Base-by-base conservation (phyloP, 35 echinoderm and acorn worm genomes). In the Acanthaster planci region DNA sequence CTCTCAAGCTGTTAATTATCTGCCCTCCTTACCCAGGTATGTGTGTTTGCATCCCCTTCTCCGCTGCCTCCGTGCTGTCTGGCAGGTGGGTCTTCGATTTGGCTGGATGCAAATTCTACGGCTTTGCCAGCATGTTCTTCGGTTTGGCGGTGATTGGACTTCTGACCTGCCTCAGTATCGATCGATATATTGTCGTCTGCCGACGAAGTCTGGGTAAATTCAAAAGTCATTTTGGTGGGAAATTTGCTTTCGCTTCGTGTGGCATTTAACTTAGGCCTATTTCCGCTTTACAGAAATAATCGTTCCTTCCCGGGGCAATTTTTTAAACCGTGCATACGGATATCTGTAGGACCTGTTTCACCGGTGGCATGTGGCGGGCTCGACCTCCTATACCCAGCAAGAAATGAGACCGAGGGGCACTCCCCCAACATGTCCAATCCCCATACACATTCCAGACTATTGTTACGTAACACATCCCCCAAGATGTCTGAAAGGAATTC, bases 101-200 rank as follows among this genome's bases (percentile, higher is more conserved):
- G 37, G 77, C 52, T 42, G 94, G 94, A 10, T 97, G 94, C 68
- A 85, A 84, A 12, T 92, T 88, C 76, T 92, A 97, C 79, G 94
- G 94, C 8, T 97, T 97, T 52, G 59, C 90, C 21, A 80, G 86
- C 16, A 92, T 92, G 86, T 89, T 92, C 36, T 85, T 81, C 75
- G 94, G 94, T 26, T 39, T 97, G 36, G 76, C 90, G 32, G 67
- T 89, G 54, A 92, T 97, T 52, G 94, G 94, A 3, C 87, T 85
- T 40, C 91, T 92, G 5, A 84, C 90, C 16, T 56, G 85, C 5
- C 57, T 95, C 26, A 85, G 77, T 17, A 64, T 91, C 29, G 90
- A 89, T 38, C 67, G 93, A 31, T 95, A 95, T 40, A 17, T 95
- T 14, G 85, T 95, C 38, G 80, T 95, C 37, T 92, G 93, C 52